A percentile compares a stretch with the other conserved stretches of the same genome.
Conservation (phyloP, 2,888 invertebrate species). For the Hypercompe scribonia region DNA sequence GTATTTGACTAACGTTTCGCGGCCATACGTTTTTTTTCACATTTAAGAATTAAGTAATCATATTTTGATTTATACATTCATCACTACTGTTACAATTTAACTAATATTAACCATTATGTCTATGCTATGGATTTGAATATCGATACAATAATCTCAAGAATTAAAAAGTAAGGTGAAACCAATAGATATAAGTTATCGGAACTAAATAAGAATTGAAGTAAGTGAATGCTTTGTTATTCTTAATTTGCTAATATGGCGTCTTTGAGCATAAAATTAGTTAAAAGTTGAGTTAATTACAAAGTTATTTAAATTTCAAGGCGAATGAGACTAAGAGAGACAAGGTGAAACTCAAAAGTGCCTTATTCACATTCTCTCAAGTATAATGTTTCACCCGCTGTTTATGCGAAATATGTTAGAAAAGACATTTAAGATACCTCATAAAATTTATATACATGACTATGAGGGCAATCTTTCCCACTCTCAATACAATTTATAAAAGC, state of each 20-base stretch:
- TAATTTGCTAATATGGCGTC: background rate
- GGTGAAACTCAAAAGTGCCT: background rate
- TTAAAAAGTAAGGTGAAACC: background rate
- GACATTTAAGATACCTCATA: background rate
- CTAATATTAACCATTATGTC: background rate
- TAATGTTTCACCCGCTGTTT: background rate
- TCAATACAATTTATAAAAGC: background rate
- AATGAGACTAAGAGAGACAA: no score
- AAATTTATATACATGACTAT: background rate
- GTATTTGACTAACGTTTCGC: constrained; percentile 8
- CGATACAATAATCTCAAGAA: background rate
- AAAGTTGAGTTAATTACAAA: background rate
- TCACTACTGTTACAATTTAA: constrained; percentile 12
- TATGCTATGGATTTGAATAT: background rate
- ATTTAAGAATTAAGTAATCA: constrained; percentile 12
- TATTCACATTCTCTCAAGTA: background rate
- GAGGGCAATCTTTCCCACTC: background rate
- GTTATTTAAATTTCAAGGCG: background rate
- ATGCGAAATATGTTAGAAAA: background rate
- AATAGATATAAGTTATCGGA: no score
- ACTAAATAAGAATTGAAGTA: background rate
- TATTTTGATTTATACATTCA: constrained; percentile 24
- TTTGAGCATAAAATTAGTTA: background rate
- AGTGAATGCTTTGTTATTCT: background rate
- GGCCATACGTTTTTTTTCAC: constrained; percentile 16